Percentiles rank a stretch among this genome's conserved stretches.
Conservation (phyloP, 2,888 invertebrate genomes). For the Ophioninae sp. region DNA sequence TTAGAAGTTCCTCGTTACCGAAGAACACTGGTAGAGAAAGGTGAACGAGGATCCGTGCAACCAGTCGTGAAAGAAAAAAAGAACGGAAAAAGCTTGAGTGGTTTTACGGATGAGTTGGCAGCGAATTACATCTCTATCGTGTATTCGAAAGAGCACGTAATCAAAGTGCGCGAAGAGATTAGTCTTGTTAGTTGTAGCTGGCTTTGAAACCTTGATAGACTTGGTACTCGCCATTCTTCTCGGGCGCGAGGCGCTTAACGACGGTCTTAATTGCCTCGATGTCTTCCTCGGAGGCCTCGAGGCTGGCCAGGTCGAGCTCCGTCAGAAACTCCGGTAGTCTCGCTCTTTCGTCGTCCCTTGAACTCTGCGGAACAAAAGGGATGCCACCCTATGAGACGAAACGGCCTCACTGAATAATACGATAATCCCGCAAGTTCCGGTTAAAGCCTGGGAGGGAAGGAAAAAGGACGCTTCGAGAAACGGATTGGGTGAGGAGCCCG, state of each 20-base stretch:
- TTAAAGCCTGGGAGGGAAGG: neutral
- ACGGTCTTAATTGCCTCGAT: constrained; percentile 75
- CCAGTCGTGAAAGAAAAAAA: constrained; percentile 49
- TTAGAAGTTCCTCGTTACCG: constrained; percentile 78
- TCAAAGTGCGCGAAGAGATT: constrained; percentile 2
- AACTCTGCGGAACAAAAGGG: constrained; percentile 56
- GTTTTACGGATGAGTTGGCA: constrained; percentile 28
- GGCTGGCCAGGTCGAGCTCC: constrained; percentile 74
- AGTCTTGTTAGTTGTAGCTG: constrained; percentile 47
- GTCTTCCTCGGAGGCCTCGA: constrained; percentile 76
- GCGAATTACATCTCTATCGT: neutral
- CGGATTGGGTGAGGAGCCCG: constrained; percentile 5
- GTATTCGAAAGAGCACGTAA: neutral
- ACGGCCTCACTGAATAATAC: constrained; percentile 8
- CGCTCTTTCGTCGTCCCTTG: constrained; percentile 68
- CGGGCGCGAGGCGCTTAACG: constrained; percentile 77
- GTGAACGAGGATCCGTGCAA: constrained; percentile 34
- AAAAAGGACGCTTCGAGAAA: neutral
- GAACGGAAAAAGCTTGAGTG: constrained; percentile 50
- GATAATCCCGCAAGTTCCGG: constrained; percentile 2
- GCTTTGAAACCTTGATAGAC: constrained; percentile 76
- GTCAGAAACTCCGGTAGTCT: constrained; percentile 76
- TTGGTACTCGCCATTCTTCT: constrained; percentile 80
- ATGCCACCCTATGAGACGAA: constrained; percentile 15
- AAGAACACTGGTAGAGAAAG: constrained; percentile 74